Conservation (phyloP, 1,140 invertebrate genomes). For the Dreissena polymorpha region DNA sequence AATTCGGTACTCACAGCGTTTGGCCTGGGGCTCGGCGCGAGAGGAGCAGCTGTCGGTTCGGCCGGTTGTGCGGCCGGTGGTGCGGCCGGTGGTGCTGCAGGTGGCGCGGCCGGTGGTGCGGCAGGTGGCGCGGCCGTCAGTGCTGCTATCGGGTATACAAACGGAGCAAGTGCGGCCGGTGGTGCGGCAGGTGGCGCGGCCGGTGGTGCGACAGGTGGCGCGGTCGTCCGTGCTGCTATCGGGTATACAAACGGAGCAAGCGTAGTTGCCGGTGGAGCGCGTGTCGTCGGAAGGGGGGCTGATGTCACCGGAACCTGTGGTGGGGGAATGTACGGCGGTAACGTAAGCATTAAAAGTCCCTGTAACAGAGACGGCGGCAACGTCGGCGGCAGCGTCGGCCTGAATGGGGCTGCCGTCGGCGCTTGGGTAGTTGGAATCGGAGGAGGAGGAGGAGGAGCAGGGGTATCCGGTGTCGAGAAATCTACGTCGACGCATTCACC, state of each 20-base stretch:
- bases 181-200: not conserved
- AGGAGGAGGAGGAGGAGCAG: not conserved
- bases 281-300: slow-evolving; percentile 18
- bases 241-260: slow-evolving; percentile 16
- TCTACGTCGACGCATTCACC: slow-evolving; percentile 39
- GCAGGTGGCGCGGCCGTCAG: too few relatives aligned
- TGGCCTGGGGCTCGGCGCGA: too few relatives aligned
- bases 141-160: too few relatives aligned
- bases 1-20: too few relatives aligned
- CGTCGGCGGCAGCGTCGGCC: slow-evolving; percentile 7
- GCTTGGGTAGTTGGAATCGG: not conserved
- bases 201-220: not conserved
- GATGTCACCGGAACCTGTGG: not conserved
- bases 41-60: too few relatives aligned
- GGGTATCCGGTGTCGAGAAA: slow-evolving; percentile 7
- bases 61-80: too few relatives aligned
- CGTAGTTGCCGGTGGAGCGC: slow-evolving; percentile 7
- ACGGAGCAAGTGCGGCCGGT: too few relatives aligned
- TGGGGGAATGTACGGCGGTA: not conserved
- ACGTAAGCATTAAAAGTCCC: not conserved
- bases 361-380: not conserved
- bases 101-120: too few relatives aligned
- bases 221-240: too few relatives aligned
- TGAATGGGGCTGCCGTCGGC: not conserved
- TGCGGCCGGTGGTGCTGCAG: too few relatives aligned